Base-by-base conservation (phyloP, 2,888 invertebrate species). In the Meiosimyza platycephala region DNA sequence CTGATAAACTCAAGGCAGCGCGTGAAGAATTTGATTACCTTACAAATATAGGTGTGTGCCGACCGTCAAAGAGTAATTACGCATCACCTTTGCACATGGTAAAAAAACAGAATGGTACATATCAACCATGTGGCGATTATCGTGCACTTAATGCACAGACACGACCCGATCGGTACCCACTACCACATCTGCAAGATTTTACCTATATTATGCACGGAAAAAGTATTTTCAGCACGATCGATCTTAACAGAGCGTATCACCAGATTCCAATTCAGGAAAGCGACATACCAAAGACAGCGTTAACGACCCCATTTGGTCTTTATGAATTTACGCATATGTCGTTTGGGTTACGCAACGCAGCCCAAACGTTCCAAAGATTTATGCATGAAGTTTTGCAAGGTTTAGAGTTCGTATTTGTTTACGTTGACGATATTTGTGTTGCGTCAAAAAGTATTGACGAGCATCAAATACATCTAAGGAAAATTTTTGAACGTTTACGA, bases 131-230 rank as follows among this genome's bases (percentile, higher is more conserved):
- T 18, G 67, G 57, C 9, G 48, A 68, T n/a, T 68, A 68, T 40
- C 48, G 57, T n/a, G n/a, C 67, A 47, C 59, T 72, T 4, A 72
- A 66, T 52, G 72, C 65, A 18, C 60, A 65, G 50, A 70, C 69
- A 12, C 28, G 51, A 9, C 73, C 73, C 16, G 73, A 73, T 28
- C 51, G 67, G 18, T 73, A 73, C 18, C 73, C 69, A 6, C 3
- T 73, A 15, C 65, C 65, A 18, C 59, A 72, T 40, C 7, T 40
- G 40, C 3, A 3, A 7, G 40, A 40, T 40, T 40, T 40, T 40
- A 40, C 40, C 6, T 40, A 40, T 7, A 40, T 40, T 40, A 40
- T 40, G 40, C 40, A 40, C 7, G 40, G 40, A 7, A 4, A 40
- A 40, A 40, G 7, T 40, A 40, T 40, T 7, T 40, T 40, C 40